phyloP scores from a whole-genome alignment of 2,113 vertebrate species.

The Dryoscopus gambensis region DNA sequence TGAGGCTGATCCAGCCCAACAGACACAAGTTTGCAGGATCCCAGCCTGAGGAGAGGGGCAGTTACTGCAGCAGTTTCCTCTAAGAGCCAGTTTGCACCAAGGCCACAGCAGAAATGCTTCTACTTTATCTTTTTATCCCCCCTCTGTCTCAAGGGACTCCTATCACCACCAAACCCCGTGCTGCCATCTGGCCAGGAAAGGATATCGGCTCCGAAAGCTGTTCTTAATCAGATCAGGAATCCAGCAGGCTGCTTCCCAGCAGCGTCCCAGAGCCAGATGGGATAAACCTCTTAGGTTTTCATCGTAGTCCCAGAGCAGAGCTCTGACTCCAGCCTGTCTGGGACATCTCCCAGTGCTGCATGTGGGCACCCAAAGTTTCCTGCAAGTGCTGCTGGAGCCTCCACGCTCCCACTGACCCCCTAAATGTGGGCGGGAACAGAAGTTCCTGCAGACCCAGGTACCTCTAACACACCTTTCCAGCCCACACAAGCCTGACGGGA shows the following conservation, averaged over 20 bases:
- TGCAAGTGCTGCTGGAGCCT: neutral
- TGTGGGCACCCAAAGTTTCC: neutral
- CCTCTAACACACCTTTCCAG: neutral
- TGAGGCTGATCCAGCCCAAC: neutral
- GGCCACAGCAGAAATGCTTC: neutral
- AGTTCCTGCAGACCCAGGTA: neutral
- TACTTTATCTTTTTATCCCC: neutral
- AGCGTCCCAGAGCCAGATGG: neutral
- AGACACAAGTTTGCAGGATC: neutral
- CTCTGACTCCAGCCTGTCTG: neutral
- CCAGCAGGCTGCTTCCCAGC: neutral
- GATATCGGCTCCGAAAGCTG: neutral
- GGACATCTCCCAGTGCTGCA: neutral
- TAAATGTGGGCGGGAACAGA: neutral
- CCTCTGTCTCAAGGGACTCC: neutral
- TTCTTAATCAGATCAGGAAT: neutral
- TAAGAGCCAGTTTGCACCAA: neutral
- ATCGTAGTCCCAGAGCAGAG: neutral
- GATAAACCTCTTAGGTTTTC: neutral
- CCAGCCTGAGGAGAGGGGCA: neutral
- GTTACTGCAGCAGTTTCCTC: neutral
- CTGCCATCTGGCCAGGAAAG: conserved; percentile 7
- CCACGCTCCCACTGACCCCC: neutral
- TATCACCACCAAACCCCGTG: neutral
- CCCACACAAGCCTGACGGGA: neutral